Percentiles rank a stretch among this genome's conserved stretches.
Evolutionary conservation across 2,113 vertebrate genomes (phyloP).

Genomic region (Xiphophorus couchianus): DNA sequence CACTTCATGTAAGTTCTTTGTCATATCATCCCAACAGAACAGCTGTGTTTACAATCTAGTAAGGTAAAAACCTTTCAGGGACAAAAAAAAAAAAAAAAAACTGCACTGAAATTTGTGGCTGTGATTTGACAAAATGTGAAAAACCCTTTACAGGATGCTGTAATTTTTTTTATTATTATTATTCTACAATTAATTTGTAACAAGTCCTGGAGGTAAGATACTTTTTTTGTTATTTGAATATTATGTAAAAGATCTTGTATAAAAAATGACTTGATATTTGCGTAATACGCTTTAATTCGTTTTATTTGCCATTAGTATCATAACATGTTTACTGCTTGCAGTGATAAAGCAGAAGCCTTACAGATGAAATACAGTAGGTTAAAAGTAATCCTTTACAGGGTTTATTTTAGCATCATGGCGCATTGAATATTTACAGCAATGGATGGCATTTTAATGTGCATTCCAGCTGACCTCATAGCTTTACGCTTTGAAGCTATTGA

Average conservation of each 20-base stretch:
- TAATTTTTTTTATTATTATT: too few species aligned
- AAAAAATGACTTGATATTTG: neutral
- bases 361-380: neutral
- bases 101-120: too few species aligned
- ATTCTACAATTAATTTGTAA: too few species aligned
- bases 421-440: neutral
- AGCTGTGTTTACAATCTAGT: neutral
- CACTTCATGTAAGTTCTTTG: neutral
- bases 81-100: too few species aligned
- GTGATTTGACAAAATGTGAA: too few species aligned
- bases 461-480: neutral
- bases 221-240: too few species aligned
- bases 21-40: neutral
- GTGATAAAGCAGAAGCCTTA: neutral
- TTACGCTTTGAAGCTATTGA: neutral
- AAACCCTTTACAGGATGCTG: too few species aligned
- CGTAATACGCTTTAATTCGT: neutral
- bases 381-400: neutral
- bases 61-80: too few species aligned
- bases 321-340: neutral
- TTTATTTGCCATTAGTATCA: too few species aligned
- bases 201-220: too few species aligned
- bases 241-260: too few species aligned
- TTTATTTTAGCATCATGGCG: neutral
- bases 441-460: conserved; percentile 1